Conservation (phyloP, 2,113 vertebrate genomes). For the Phalacrocorax brasilianus region DNA sequence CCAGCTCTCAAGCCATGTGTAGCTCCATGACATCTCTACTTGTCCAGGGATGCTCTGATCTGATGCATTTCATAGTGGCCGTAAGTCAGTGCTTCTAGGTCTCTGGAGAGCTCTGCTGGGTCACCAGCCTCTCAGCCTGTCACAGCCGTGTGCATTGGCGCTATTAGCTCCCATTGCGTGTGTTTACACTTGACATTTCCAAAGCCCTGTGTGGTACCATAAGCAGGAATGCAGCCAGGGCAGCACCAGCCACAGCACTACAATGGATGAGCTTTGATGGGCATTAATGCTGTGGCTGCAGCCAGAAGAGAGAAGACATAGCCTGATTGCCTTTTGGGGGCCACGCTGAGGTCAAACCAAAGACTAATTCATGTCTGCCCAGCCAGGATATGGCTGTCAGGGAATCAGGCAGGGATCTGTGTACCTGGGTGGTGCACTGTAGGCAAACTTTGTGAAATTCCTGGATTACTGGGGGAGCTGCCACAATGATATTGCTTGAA, state of each 20-base stretch:
- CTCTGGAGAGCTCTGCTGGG: background rate
- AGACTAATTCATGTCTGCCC: background rate
- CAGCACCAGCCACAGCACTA: background rate
- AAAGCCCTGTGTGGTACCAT: background rate
- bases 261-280: background rate
- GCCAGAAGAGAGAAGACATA: background rate
- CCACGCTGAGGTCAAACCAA: background rate
- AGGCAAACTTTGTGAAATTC: background rate
- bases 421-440: background rate
- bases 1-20: background rate
- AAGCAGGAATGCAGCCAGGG: background rate
- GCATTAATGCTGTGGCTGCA: background rate
- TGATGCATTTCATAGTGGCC: background rate
- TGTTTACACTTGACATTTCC: background rate
- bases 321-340: background rate
- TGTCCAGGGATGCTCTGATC: background rate
- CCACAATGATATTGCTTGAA: background rate
- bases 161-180: background rate
- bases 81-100: background rate
- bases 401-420: background rate
- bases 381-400: background rate
- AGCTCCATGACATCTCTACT: background rate
- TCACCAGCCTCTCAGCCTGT: background rate
- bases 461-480: background rate
- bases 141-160: accelerated